Evolutionary conservation across 1,140 invertebrate species (phyloP).

Genomic region (Epicauta chinensis): DNA sequence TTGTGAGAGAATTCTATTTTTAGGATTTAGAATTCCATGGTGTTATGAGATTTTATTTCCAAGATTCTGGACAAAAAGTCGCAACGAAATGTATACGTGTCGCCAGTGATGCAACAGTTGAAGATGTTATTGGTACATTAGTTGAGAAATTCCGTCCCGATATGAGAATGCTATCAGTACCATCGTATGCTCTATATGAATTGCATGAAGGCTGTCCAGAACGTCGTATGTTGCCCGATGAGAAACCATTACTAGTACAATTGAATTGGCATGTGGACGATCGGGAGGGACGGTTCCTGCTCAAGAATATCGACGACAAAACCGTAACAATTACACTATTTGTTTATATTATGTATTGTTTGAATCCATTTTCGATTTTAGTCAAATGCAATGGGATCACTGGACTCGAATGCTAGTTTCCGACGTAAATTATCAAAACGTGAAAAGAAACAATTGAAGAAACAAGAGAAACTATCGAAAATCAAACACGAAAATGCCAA

Average conservation of each 20-base stretch:
- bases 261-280: slow-evolving; percentile 99
- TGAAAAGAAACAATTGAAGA: slow-evolving; percentile 97
- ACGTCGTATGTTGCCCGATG: slow-evolving; percentile 77
- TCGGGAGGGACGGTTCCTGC: slow-evolving; percentile 91
- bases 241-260: slow-evolving; percentile 95
- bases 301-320: slow-evolving; percentile 82
- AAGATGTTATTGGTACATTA: slow-evolving; percentile 90
- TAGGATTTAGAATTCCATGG: slow-evolving; percentile 98
- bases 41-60: slow-evolving; percentile 98
- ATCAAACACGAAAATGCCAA: slow-evolving; percentile 70
- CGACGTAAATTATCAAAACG: slow-evolving; percentile 94
- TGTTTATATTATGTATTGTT: no score
- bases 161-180: slow-evolving; percentile 95
- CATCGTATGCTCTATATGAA: slow-evolving; percentile 95
- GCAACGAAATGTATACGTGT: slow-evolving; percentile 99
- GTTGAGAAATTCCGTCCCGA: slow-evolving; percentile 99
- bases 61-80: slow-evolving; percentile 94
- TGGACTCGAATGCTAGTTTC: slow-evolving; percentile 60
- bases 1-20: slow-evolving; percentile 38
- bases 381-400: slow-evolving; percentile 52
- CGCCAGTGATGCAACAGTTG: slow-evolving; percentile 88
- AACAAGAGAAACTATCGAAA: slow-evolving; percentile 87
- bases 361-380: no score
- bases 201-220: slow-evolving; percentile 96
- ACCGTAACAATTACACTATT: slow-evolving; percentile 52